Evolutionary conservation across 1,140 invertebrate species (phyloP).

Genomic region (Cryptotermes secundus): DNA sequence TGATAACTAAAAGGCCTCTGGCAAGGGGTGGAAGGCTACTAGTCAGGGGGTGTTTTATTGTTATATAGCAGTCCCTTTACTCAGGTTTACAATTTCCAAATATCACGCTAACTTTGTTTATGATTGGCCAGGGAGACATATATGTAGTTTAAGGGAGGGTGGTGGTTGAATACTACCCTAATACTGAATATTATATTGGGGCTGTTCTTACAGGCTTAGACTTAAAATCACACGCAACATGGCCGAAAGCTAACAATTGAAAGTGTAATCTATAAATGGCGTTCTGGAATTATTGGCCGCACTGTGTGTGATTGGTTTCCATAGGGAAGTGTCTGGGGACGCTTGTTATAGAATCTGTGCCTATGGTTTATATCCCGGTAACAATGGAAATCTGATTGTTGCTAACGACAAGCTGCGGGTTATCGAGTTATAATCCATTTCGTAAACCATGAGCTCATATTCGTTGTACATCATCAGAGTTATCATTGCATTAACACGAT

Average conservation of each 20-base stretch:
- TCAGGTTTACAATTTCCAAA: background rate
- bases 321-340: background rate
- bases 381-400: constrained; percentile 1
- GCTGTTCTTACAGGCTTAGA: background rate
- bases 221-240: background rate
- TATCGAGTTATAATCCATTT: constrained; percentile 6
- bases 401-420: background rate
- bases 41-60: background rate
- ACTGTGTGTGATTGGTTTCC: constrained; percentile 5
- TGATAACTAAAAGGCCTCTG: no score
- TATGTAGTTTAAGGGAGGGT: background rate
- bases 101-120: background rate
- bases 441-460: background rate
- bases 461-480: background rate
- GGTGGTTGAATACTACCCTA: background rate
- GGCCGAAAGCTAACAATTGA: background rate
- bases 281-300: background rate
- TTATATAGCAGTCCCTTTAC: background rate
- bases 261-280: background rate
- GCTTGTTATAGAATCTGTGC: constrained; percentile 1
- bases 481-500: background rate
- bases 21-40: background rate
- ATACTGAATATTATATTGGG: constrained; percentile 1
- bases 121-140: background rate
- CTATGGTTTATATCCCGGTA: background rate